A percentile compares a stretch with the other conserved stretches of the same genome.
Conservation (phyloP, 2,113 vertebrate genomes). For the Centrocercus urophasianus region DNA sequence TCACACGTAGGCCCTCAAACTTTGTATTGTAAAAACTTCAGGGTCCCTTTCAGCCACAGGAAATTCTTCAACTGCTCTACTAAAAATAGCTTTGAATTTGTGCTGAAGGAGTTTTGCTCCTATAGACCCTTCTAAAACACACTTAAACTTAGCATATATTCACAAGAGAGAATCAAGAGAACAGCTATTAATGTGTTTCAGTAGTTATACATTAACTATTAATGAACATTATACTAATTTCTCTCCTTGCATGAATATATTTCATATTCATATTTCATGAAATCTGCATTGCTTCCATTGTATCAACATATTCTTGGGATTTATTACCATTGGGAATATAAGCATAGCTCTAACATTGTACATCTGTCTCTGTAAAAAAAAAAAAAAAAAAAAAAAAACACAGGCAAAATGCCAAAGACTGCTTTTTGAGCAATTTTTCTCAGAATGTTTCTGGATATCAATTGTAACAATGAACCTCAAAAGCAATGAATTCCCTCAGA, state of each 20-base stretch:
- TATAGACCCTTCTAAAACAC: not conserved
- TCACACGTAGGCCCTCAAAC: not conserved
- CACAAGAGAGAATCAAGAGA: not conserved
- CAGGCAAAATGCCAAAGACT: not conserved
- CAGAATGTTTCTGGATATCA: not conserved
- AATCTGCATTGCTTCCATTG: slow-evolving; percentile 19
- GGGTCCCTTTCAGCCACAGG: not conserved
- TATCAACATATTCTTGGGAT: slow-evolving; percentile 48
- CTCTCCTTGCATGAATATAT: not conserved
- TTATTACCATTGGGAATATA: slow-evolving; percentile 28
- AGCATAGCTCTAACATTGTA: slow-evolving; percentile 25
- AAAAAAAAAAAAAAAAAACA: too few species aligned
- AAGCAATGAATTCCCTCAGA: not conserved
- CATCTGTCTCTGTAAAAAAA: slow-evolving; percentile 38
- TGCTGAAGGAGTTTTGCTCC: not conserved
- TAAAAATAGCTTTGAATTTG: slow-evolving; percentile 10
- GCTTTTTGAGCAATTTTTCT: not conserved
- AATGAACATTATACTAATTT: not conserved
- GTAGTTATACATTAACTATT: not conserved
- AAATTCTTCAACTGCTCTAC: slow-evolving; percentile 27
- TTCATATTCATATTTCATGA: not conserved
- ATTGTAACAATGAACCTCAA: not conserved
- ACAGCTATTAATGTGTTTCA: not conserved
- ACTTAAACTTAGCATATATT: not conserved
- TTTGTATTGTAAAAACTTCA: not conserved